Percentiles rank a stretch among this genome's conserved stretches.
These are phyloP conservation scores for Cliona cf. orientalis DNA, from an alignment of 37 sponge, comb jelly and placozoan genomes.

Conservation along the genomic window DNA sequence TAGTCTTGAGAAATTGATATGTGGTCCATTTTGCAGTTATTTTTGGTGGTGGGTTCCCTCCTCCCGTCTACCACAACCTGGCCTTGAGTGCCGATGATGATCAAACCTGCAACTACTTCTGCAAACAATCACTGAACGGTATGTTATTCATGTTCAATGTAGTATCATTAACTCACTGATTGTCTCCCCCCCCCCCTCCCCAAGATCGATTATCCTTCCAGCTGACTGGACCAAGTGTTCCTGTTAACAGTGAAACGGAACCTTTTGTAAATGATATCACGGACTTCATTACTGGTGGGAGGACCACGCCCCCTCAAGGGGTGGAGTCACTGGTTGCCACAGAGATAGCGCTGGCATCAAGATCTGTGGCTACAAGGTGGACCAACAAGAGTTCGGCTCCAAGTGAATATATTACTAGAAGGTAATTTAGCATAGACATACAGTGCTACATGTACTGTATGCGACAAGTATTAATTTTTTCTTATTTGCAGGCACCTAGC, in stretches of 20 bases:
- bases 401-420: slow-evolving; percentile 27
- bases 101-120: slow-evolving; percentile 23
- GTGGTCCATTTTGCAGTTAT: no score
- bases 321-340: slow-evolving; percentile 15
- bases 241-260: neutral
- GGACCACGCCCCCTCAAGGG: neutral
- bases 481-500: slow-evolving; percentile 38
- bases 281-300: neutral
- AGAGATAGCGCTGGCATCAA: slow-evolving; percentile 2
- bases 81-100: neutral
- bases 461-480: no score
- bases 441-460: no score
- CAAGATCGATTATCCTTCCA: slow-evolving; percentile 38
- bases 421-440: neutral
- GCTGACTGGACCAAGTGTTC: slow-evolving; percentile 21
- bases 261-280: neutral
- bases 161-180: neutral
- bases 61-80: slow-evolving; percentile 20
- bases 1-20: no score
- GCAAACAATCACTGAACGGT: slow-evolving; percentile 25
- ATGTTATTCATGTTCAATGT: neutral
- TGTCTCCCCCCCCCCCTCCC: slow-evolving; percentile 8
- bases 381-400: neutral
- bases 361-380: neutral
- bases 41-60: no score